These are phyloP conservation scores for Caenorhabditis angaria DNA, from an alignment of 2,888 invertebrate species.

Conservation along the genomic window DNA sequence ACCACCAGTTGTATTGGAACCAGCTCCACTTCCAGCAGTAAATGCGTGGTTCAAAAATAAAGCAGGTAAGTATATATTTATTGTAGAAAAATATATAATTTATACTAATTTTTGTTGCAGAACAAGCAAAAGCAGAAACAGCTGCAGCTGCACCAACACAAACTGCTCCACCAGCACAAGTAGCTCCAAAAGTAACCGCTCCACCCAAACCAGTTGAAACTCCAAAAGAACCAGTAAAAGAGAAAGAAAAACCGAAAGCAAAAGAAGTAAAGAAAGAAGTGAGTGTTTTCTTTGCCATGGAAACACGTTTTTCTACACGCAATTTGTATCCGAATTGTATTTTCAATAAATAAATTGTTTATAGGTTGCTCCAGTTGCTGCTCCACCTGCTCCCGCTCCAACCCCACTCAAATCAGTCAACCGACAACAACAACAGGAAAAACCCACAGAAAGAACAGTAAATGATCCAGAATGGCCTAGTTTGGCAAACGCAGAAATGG, in stretches of 20 bases:
- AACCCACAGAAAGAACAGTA: slow-evolving; percentile 11
- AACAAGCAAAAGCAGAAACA: not conserved
- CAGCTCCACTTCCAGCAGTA: slow-evolving; percentile 58
- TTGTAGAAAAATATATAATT: not conserved
- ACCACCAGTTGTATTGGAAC: slow-evolving; percentile 52
- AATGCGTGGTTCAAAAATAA: slow-evolving; percentile 63
- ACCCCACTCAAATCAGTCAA: slow-evolving; percentile 11
- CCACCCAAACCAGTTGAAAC: slow-evolving; percentile 14
- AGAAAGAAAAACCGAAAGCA: slow-evolving; percentile 20
- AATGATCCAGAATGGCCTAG: slow-evolving; percentile 52
- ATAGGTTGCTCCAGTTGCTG: not conserved
- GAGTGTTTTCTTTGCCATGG: slow-evolving; percentile 1
- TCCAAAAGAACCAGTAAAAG: slow-evolving; percentile 15
- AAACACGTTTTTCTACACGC: not conserved
- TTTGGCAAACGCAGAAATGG: slow-evolving; percentile 39
- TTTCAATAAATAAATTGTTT: slow-evolving; percentile 6
- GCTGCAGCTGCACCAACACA: not conserved
- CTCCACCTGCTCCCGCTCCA: not conserved
- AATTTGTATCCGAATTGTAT: not conserved
- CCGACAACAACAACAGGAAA: slow-evolving; percentile 7
- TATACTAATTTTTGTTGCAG: not conserved
- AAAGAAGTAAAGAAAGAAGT: slow-evolving; percentile 26
- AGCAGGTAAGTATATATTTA: slow-evolving; percentile 17
- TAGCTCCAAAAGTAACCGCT: slow-evolving; percentile 8
- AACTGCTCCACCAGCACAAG: not conserved